phyloP scores from a whole-genome alignment of 37 sponge, comb jelly and placozoan genomes.

The Halichondria panicea region DNA sequence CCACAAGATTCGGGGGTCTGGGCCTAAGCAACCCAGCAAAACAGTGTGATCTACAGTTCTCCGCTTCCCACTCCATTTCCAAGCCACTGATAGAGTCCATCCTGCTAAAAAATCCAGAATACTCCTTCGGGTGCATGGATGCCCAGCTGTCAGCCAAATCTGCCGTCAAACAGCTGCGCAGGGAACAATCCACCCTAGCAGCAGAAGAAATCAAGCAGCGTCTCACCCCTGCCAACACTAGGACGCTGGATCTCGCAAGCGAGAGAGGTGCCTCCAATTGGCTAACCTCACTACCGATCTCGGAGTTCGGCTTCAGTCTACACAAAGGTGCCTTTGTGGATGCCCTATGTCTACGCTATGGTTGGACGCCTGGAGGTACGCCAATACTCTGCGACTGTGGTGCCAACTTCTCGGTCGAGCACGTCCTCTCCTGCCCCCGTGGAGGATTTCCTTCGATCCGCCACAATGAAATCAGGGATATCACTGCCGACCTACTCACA shows the following conservation, averaged over 20 bases:
- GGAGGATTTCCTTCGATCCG: slow-evolving; percentile 32
- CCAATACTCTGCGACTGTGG: slow-evolving; percentile 29
- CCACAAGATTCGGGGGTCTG: no score
- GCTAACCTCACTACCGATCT: slow-evolving; percentile 26
- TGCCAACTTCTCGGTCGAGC: slow-evolving; percentile 6
- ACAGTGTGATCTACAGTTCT: no score
- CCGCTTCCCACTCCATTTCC: no score
- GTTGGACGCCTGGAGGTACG: slow-evolving; percentile 12
- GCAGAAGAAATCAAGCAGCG: no score
- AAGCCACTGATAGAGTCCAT: no score
- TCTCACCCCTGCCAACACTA: no score
- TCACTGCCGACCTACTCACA: slow-evolving; percentile 44
- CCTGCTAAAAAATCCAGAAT: no score
- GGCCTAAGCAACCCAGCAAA: no score
- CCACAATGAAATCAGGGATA: slow-evolving; percentile 40
- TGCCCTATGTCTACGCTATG: slow-evolving; percentile 13
- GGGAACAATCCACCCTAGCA: no score
- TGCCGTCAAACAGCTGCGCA: no score
- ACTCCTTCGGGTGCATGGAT: no score
- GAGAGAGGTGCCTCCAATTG: slow-evolving; percentile 35
- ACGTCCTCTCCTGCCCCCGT: slow-evolving; percentile 11
- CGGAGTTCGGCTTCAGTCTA: slow-evolving; percentile 26
- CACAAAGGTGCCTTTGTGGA: slow-evolving; percentile 28
- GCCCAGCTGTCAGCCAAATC: no score
- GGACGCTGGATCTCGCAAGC: slow-evolving; percentile 12